Percentiles rank a stretch among this genome's conserved stretches.
phyloP scores from a whole-genome alignment of 2,888 invertebrate genomes.

The Acanthosepion lycidas region DNA sequence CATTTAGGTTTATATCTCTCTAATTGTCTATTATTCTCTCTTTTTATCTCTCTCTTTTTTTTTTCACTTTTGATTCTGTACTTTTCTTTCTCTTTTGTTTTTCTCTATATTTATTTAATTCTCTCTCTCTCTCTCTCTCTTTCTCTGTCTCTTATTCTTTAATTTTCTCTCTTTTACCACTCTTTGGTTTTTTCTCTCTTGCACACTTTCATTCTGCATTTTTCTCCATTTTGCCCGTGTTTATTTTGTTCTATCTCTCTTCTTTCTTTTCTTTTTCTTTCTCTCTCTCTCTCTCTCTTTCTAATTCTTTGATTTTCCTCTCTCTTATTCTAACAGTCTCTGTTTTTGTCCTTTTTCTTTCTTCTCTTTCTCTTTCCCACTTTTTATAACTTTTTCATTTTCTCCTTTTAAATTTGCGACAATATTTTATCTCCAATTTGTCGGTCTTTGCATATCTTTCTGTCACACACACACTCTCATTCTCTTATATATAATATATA shows the following conservation, averaged over 20 bases:
- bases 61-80: not conserved
- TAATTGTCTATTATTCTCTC: not conserved
- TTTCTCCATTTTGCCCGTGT: too few relatives aligned
- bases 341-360: too few relatives aligned
- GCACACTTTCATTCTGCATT: not conserved
- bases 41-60: not conserved
- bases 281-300: too few relatives aligned
- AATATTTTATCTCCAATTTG: not conserved
- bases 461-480: not conserved
- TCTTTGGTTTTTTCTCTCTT: not conserved
- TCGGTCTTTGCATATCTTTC: too few relatives aligned
- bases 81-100: too few relatives aligned
- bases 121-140: not conserved
- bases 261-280: too few relatives aligned
- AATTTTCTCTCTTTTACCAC: not conserved
- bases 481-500: not conserved
- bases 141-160: not conserved
- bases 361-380: not conserved
- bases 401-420: too few relatives aligned
- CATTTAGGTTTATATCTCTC: not conserved
- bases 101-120: too few relatives aligned
- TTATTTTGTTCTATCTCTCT: too few relatives aligned
- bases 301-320: too few relatives aligned
- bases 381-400: not conserved
- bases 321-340: too few relatives aligned